Evolutionary conservation across 1,140 invertebrate genomes (phyloP), one percentile per base, ranked within the genome.

Genomic region (Cotesia glomerata): DNA sequence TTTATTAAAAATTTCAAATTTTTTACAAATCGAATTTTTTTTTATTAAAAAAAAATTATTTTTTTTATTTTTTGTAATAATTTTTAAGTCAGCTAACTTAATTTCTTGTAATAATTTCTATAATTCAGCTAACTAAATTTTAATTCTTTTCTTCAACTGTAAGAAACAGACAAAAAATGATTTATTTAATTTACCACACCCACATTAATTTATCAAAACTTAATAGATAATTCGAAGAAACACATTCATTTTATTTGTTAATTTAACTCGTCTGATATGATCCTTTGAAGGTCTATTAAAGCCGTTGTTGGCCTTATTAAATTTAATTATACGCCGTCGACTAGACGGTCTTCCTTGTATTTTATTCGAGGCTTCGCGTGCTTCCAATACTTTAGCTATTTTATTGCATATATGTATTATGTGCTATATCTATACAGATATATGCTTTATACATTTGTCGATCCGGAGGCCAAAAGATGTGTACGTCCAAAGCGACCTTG

Each of bases 251-350:
- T 45, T 45, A 45, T 45, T 45, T 45, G 56, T 58, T 58, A 18
- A 16, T 58, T 58, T 58, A 18, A 18, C 5, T 58, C 56, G 56
- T 58, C 56, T 45, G 39, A 45, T 45, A 45, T 58, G 56, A 58
- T 58, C 56, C 18, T 67, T 67, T 13, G 52, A 52, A 32, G 65
- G 49, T 26, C 49, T 67, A 67, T 52, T 49, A 67, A 65, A 67
- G 65, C 54, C 65, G 49, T 67, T 67, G 51, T 67, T 52, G 51
- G 65, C 9, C 65, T 67, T 67, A 67, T 67, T 67, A 67, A 67
- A 67, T 67, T 67, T 54, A 67, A 67, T 67, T 67, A 67, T 67
- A 49, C 62, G 62, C 45, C 51, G 16, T 49, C 52, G 13, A 36
- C 45, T 26, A 18, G 51, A 51, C 45, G 45, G 65, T 67, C 65